phyloP scores from a whole-genome alignment of 2,113 vertebrate species.

The Mesitornis unicolor region DNA sequence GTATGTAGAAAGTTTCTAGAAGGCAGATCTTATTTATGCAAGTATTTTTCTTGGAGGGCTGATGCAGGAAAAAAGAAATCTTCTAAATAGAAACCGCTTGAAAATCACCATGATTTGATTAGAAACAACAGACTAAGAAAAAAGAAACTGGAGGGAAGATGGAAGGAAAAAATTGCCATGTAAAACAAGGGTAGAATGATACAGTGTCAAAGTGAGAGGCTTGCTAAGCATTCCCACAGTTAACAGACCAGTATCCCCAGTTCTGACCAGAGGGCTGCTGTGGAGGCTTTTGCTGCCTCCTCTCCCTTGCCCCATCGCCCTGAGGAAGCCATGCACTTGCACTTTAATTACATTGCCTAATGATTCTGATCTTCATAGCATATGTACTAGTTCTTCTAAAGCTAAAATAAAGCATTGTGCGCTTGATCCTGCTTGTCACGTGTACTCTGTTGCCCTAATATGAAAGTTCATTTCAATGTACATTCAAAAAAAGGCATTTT shows the following conservation, averaged over 20 bases:
- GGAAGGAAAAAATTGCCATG: neutral
- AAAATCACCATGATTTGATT: conserved; percentile 15
- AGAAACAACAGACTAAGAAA: neutral
- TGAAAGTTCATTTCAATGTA: fast-evolving
- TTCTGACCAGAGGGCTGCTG: neutral
- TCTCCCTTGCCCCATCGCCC: neutral
- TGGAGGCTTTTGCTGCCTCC: neutral
- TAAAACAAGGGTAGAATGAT: neutral
- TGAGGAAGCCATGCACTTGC: neutral
- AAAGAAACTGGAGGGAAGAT: neutral
- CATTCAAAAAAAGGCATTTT: neutral
- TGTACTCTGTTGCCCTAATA: no score
- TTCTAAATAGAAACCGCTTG: neutral
- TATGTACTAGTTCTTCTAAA: neutral
- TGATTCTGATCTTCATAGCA: neutral
- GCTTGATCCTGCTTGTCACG: neutral
- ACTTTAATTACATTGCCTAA: neutral
- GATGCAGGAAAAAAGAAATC: neutral
- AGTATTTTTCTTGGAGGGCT: neutral
- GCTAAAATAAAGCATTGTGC: neutral
- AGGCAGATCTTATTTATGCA: neutral
- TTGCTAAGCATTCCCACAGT: neutral
- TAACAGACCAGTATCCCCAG: no score
- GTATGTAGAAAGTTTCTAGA: neutral
- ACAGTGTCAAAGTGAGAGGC: neutral